Evolutionary conservation across 2,888 invertebrate genomes (phyloP).

Genomic region (Andrena hattorfiana): DNA sequence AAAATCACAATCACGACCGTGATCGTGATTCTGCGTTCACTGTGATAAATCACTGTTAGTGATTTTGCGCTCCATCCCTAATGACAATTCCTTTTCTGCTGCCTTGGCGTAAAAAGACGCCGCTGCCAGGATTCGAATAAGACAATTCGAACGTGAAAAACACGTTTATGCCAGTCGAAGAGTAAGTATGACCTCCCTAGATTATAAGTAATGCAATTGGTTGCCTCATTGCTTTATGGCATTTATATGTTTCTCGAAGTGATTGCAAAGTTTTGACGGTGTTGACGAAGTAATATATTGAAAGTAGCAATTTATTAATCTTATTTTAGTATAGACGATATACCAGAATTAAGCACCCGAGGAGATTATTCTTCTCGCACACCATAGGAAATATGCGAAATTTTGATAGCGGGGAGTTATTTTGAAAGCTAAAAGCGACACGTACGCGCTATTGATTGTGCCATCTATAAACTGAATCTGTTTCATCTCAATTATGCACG

Average conservation of each 20-base stretch:
- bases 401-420: not conserved
- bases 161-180: too few species aligned
- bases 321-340: not conserved
- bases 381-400: not conserved
- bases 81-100: too few species aligned
- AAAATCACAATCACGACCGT: too few species aligned
- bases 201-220: not conserved
- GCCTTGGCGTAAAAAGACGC: too few species aligned
- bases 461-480: constrained; percentile 55
- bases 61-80: too few species aligned
- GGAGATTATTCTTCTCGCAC: not conserved
- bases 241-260: too few species aligned
- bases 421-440: not conserved
- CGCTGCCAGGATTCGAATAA: too few species aligned
- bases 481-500: constrained; percentile 43
- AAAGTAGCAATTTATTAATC: constrained; percentile 1
- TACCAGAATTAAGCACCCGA: not conserved
- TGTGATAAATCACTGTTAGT: too few species aligned
- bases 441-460: constrained; percentile 54
- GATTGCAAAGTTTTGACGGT: not conserved
- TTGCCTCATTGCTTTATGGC: too few species aligned
- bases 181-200: constrained; percentile 5
- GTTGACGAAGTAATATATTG: not conserved
- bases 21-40: too few species aligned
- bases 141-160: too few species aligned